These are phyloP conservation scores for Siderastrea siderea DNA, from an alignment of 92 coral and sea anemone genomes.

Conservation along the genomic window DNA sequence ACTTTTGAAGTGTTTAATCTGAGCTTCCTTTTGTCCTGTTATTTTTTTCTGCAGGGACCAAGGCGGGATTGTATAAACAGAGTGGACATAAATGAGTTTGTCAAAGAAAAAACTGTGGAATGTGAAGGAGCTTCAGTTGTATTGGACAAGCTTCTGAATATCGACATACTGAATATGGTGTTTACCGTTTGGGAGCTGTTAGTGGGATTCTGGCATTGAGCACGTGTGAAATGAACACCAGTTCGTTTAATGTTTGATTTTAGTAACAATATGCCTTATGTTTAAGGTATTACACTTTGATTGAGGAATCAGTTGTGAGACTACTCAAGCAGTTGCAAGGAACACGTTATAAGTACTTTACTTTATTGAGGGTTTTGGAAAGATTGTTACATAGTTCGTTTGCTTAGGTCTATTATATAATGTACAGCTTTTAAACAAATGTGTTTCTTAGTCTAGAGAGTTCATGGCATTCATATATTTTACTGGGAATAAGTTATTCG, in stretches of 20 bases:
- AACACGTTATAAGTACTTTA: too few relatives aligned
- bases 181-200: too few relatives aligned
- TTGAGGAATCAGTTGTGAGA: too few relatives aligned
- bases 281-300: not conserved
- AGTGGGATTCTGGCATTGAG: too few relatives aligned
- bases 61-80: constrained; percentile 4
- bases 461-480: not conserved
- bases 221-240: too few relatives aligned
- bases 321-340: not conserved
- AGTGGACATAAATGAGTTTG: not conserved
- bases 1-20: too few relatives aligned
- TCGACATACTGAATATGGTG: too few relatives aligned
- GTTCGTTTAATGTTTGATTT: too few relatives aligned
- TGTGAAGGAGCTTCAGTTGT: not conserved
- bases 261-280: not conserved
- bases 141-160: too few relatives aligned
- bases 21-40: not conserved
- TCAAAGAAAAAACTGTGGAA: not conserved
- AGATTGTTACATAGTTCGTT: not conserved
- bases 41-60: constrained; percentile 7
- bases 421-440: not conserved
- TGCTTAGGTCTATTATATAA: not conserved
- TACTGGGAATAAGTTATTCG: constrained; percentile 9
- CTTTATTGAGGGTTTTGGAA: not conserved
- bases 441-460: not conserved